Evolutionary conservation across 2,797 vertebrate species (phyloP).

Genomic region (Nyctalus aviator): DNA sequence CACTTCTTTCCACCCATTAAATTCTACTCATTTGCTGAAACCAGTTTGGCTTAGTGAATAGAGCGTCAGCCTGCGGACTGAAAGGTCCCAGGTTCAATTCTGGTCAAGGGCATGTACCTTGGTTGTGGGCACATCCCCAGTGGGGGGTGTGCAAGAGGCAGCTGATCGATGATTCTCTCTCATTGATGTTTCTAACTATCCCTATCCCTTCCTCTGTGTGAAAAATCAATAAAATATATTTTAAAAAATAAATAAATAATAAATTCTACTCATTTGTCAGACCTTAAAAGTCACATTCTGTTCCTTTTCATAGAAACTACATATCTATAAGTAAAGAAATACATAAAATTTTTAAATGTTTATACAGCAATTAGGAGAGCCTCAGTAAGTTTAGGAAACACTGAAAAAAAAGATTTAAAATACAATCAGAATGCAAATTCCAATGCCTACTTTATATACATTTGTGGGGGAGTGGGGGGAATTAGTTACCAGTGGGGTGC

Average conservation of each 20-base stretch:
- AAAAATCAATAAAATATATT: no score
- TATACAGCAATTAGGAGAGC: not conserved
- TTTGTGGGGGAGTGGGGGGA: no score
- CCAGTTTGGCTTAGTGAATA: no score
- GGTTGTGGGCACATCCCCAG: no score
- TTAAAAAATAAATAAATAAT: no score
- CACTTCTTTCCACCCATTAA: not conserved
- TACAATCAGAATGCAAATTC: not conserved
- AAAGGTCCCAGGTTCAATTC: no score
- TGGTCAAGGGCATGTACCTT: no score
- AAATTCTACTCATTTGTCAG: not conserved
- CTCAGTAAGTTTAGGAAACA: not conserved
- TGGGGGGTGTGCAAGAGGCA: no score
- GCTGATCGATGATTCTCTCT: no score
- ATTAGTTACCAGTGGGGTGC: not conserved
- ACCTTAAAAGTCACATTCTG: not conserved
- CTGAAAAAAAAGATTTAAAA: slow-evolving; percentile 10
- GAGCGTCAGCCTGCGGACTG: no score
- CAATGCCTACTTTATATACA: not conserved
- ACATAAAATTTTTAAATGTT: slow-evolving; percentile 1
- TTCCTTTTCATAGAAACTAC: slow-evolving; percentile 29
- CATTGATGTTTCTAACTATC: no score
- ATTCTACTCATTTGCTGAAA: slow-evolving; percentile 38
- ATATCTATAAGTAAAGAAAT: not conserved
- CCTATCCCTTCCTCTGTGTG: no score